Base-by-base conservation (phyloP, 2,888 invertebrate species). In the Trichopoda pennipes region DNA sequence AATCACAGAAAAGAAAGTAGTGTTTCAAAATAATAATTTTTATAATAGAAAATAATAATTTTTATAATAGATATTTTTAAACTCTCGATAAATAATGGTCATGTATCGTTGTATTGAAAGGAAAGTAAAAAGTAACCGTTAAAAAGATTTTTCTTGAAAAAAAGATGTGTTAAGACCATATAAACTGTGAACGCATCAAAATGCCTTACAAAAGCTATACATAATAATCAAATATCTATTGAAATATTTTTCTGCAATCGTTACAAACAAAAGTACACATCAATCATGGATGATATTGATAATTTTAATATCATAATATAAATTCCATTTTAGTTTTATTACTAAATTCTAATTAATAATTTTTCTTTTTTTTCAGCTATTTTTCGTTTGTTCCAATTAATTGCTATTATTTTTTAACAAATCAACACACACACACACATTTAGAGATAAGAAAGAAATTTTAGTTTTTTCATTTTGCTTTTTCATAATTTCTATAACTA, bases 351-450 rank as follows among this genome's bases (percentile, higher is more conserved):
- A 80, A 56, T 72, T 80, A 80, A 82, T 82, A 82, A 75, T 75
- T 78, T 23, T 53, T 16, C 28, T 17, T 16, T 55, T 53, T 35
- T 49, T 74, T 58, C 19, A 19, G 14, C 51, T 77, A 38, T 63
- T 68, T 19, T 68, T 66, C 19, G n/a, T 64, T 44, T 51, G 17
- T 47, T 63, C 56, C 55, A 55, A 63, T 77, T 56, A 35, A 63
- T 61, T 42, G 38, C 60, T 63, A 63, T 21, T 28, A 28, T 28
- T 6, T 6, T 32, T 63, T 64, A 70, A 82, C 55, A 75, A 70
- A 80, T 72, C 61, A 80, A 82, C 79, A 82, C 76, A 76, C 79
- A n/a, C n/a, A n/a, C 82, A 75, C 79, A 80, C 77, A 64, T 68
- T 63, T 74, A 76, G 56, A 81, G 66, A 69, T 73, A 51, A 56